Percentiles rank a stretch among this genome's conserved stretches.
Evolutionary conservation across 2,797 vertebrate genomes (phyloP).

Genomic region (Phataginus tetradactyla): DNA sequence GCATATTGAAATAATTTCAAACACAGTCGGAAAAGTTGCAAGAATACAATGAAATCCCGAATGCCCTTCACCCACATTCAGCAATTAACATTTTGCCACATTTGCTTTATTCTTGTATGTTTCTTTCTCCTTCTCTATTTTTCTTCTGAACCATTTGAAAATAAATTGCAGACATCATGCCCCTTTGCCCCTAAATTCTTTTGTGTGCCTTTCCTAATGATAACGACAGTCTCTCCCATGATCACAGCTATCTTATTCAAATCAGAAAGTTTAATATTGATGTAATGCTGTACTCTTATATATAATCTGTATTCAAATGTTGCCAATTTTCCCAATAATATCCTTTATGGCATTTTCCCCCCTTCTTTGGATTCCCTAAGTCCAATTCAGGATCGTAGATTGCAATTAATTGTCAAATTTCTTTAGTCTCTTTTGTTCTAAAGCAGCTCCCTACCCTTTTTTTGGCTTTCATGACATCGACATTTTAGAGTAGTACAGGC

Average conservation of each 20-base stretch:
- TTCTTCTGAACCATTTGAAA: not conserved
- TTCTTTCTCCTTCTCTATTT: not conserved
- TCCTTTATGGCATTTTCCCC: not conserved
- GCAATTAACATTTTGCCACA: constrained; percentile 31
- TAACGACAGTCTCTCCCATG: not conserved
- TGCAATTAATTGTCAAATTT: not conserved
- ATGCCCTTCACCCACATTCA: not conserved
- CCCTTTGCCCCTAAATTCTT: not conserved
- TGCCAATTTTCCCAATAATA: not conserved
- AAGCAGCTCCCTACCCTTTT: not conserved
- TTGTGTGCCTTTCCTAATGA: not conserved
- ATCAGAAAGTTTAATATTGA: not conserved
- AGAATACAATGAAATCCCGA: constrained; percentile 20
- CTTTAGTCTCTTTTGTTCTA: constrained; percentile 14
- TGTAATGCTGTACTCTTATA: not conserved
- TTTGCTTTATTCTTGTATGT: not conserved
- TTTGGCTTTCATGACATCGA: not conserved
- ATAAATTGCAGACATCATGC: not conserved
- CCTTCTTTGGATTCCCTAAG: constrained; percentile 32
- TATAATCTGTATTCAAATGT: not conserved
- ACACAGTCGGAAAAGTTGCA: constrained; percentile 7
- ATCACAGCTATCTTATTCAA: constrained; percentile 33
- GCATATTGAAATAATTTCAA: constrained; percentile 50
- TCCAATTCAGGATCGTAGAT: constrained; percentile 38
- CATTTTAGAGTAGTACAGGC: not conserved